Conservation (phyloP, 2,888 invertebrate species). For the Agriopis aurantiaria region DNA sequence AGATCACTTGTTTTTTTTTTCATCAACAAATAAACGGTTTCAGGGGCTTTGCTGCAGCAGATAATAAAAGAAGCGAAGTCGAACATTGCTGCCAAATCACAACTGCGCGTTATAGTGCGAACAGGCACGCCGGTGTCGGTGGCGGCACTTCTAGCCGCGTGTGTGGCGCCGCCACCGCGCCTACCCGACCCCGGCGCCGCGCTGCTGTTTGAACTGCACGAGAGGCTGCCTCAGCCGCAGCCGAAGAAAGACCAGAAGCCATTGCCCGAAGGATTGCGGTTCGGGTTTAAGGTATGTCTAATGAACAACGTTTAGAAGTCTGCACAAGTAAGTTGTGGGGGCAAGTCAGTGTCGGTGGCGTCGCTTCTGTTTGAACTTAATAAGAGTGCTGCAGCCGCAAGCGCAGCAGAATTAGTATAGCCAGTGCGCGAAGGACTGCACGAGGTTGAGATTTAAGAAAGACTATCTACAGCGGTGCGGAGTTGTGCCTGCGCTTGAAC, state of each 20-base stretch:
- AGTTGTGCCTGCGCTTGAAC: no score
- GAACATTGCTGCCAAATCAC: slow-evolving; percentile 55
- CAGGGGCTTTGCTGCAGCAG: slow-evolving; percentile 84
- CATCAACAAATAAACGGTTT: slow-evolving; percentile 7
- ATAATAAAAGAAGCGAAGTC: slow-evolving; percentile 83
- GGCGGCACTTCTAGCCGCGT: slow-evolving; percentile 84
- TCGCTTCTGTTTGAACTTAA: slow-evolving; percentile 86
- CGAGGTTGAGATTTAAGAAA: slow-evolving; percentile 48
- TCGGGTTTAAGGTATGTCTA: slow-evolving; percentile 71
- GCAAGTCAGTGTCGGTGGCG: slow-evolving; percentile 88
- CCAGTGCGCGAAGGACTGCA: slow-evolving; percentile 64
- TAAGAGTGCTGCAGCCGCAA: slow-evolving; percentile 64
- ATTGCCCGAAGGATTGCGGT: slow-evolving; percentile 69
- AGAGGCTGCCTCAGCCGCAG: slow-evolving; percentile 64
- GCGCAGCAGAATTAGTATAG: slow-evolving; percentile 67
- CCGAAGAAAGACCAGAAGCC: slow-evolving; percentile 69
- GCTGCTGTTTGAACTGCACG: slow-evolving; percentile 85
- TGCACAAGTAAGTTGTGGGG: slow-evolving; percentile 53
- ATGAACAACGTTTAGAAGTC: slow-evolving; percentile 52
- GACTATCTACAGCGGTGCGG: background rate
- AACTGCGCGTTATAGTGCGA: slow-evolving; percentile 80
- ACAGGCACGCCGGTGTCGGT: slow-evolving; percentile 89
- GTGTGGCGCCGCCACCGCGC: slow-evolving; percentile 85
- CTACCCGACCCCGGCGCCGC: slow-evolving; percentile 87
- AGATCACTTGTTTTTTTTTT: background rate